These are phyloP conservation scores for Drosophila cardini DNA, from an alignment of 1,140 invertebrate genomes.

Conservation along the genomic window DNA sequence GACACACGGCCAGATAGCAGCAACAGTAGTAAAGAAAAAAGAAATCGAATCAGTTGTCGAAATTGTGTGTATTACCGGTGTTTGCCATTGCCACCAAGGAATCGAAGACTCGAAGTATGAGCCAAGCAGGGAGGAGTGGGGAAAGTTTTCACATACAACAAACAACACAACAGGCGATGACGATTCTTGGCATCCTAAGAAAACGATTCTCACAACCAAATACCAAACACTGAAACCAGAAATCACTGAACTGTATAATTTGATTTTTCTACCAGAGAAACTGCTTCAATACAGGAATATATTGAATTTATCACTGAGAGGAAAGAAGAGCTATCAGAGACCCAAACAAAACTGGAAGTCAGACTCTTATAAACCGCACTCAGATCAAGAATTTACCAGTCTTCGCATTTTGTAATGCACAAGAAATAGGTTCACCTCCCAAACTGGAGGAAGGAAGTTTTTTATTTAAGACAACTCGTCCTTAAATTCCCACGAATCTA, in stretches of 20 bases:
- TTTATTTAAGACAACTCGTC: too few relatives aligned
- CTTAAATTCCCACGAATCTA: too few relatives aligned
- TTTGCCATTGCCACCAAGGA: slow-evolving; percentile 32
- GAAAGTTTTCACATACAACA: background rate
- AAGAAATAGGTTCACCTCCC: too few relatives aligned
- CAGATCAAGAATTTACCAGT: too few relatives aligned
- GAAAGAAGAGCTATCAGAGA: too few relatives aligned
- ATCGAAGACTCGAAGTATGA: background rate
- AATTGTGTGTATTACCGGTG: slow-evolving; percentile 40
- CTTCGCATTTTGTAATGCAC: too few relatives aligned
- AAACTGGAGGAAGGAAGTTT: too few relatives aligned
- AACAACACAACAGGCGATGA: background rate
- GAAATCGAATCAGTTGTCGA: slow-evolving; percentile 29
- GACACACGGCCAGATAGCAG: slow-evolving; percentile 4
- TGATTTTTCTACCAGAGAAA: slow-evolving; percentile 52
- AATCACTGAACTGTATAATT: slow-evolving; percentile 79
- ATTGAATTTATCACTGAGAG: background rate
- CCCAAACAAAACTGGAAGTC: too few relatives aligned
- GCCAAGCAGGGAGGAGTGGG: too few relatives aligned
- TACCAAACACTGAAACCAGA: slow-evolving; percentile 65
- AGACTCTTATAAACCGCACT: too few relatives aligned
- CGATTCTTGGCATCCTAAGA: background rate
- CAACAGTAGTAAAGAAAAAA: slow-evolving; percentile 10
- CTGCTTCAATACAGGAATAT: background rate
- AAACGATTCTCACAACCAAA: slow-evolving; percentile 39